These are phyloP conservation scores for Plectrocnemia conspersa DNA, from an alignment of 1,140 invertebrate genomes.

Conservation along the genomic window DNA sequence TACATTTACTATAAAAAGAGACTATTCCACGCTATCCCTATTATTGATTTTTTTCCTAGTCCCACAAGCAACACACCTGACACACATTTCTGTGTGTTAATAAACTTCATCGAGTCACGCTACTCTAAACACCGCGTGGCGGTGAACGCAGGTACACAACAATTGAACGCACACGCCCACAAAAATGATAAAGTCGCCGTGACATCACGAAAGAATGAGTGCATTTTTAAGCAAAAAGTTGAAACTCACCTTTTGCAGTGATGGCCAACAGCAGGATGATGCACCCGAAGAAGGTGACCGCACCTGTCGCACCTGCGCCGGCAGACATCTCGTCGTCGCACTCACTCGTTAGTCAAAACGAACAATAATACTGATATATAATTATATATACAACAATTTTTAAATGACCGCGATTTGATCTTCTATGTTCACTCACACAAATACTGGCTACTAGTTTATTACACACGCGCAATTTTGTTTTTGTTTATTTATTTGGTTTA, in stretches of 20 bases:
- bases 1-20: too few species aligned
- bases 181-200: too few species aligned
- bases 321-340: slow-evolving; percentile 23
- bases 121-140: too few species aligned
- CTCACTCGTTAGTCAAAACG: slow-evolving; percentile 13
- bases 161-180: too few species aligned
- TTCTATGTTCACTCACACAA: neutral
- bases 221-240: neutral
- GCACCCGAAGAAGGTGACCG: slow-evolving; percentile 19
- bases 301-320: slow-evolving; percentile 28
- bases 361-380: neutral
- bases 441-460: neutral
- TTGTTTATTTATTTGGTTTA: neutral
- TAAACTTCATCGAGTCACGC: too few species aligned
- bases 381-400: too few species aligned
- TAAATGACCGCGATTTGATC: neutral
- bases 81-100: too few species aligned
- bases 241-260: slow-evolving; percentile 22
- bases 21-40: too few species aligned
- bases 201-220: too few species aligned
- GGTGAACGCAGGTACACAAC: too few species aligned
- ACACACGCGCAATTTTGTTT: neutral
- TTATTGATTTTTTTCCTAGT: too few species aligned
- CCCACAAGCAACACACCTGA: too few species aligned
- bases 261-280: slow-evolving; percentile 18